A percentile compares a stretch with the other conserved stretches of the same genome.
These are phyloP conservation scores for Cephalopholis sonnerati DNA, from an alignment of 2,113 vertebrate genomes.

Conservation along the genomic window DNA sequence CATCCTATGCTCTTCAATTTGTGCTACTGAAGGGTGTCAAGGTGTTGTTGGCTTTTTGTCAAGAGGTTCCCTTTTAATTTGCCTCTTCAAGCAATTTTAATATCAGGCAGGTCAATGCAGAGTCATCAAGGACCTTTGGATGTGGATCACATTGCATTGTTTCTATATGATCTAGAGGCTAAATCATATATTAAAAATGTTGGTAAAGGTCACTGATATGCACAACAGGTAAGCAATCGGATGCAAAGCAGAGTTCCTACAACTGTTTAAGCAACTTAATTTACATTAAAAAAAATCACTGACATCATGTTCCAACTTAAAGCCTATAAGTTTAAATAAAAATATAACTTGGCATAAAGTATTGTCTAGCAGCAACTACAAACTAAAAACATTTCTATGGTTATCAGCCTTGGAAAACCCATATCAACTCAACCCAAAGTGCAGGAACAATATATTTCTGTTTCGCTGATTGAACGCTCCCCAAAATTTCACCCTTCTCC, in stretches of 20 bases:
- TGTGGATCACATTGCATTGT: neutral
- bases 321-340: neutral
- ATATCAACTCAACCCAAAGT: neutral
- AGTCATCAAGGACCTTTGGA: neutral
- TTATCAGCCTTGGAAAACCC: constrained; percentile 1
- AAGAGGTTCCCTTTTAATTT: neutral
- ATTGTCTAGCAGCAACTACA: neutral
- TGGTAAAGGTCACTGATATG: neutral
- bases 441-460: constrained; percentile 35
- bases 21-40: no score
- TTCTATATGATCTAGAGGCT: neutral
- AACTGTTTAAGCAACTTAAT: neutral
- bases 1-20: neutral
- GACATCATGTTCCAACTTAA: neutral
- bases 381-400: neutral
- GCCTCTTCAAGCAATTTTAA: neutral
- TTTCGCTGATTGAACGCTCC: constrained; percentile 41
- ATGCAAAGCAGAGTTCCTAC: neutral
- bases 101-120: neutral
- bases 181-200: neutral
- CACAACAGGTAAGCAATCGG: neutral
- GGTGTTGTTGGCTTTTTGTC: neutral
- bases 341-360: neutral
- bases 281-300: no score
- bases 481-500: constrained; percentile 37